Conservation (phyloP, 2,797 vertebrate genomes). For the Melanotaenia pygmaea region DNA sequence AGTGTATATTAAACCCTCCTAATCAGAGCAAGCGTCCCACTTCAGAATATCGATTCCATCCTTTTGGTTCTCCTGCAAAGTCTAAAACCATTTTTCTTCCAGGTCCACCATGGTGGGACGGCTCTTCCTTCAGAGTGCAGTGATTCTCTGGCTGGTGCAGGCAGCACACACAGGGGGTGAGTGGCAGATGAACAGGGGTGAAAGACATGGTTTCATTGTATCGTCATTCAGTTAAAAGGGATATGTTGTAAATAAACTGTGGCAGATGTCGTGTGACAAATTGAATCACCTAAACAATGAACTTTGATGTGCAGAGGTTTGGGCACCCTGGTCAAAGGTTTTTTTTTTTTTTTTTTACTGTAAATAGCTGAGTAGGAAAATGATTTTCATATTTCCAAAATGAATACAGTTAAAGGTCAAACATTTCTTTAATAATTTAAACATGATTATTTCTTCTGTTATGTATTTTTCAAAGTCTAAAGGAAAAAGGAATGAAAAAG, state of each 20-base stretch:
- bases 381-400: background rate
- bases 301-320: background rate
- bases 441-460: background rate
- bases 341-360: background rate
- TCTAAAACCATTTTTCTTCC: slow-evolving; percentile 25
- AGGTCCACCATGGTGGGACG: slow-evolving; percentile 71
- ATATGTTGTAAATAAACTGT: background rate
- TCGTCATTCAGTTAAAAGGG: background rate
- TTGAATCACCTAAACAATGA: too few species aligned
- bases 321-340: background rate
- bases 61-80: slow-evolving; percentile 26
- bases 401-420: background rate
- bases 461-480: background rate
- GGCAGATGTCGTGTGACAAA: background rate
- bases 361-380: background rate
- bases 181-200: slow-evolving; percentile 23
- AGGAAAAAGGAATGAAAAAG: background rate
- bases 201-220: background rate
- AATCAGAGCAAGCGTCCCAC: slow-evolving; percentile 30
- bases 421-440: background rate
- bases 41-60: slow-evolving; percentile 32
- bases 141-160: slow-evolving; percentile 75
- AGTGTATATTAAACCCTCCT: slow-evolving; percentile 72
- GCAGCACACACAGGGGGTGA: slow-evolving; percentile 69
- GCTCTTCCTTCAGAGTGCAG: slow-evolving; percentile 60